These are phyloP conservation scores for Belgica antarctica DNA, from an alignment of 2,888 invertebrate species.

Conservation along the genomic window DNA sequence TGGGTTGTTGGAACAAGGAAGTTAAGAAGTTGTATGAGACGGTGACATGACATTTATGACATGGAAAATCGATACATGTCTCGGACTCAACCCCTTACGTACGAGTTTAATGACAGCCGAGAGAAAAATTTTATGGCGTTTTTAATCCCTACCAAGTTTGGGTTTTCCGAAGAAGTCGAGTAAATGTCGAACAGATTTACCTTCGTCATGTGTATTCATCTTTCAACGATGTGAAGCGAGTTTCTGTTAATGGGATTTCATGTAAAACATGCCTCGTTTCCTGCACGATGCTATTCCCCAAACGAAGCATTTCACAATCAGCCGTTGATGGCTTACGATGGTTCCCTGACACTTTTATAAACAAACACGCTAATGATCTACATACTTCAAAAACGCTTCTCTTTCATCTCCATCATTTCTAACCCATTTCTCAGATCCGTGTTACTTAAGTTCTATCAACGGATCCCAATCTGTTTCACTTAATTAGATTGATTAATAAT, in stretches of 20 bases:
- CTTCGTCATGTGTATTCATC: background rate
- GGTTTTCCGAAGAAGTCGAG: background rate
- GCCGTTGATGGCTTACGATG: constrained; percentile 5
- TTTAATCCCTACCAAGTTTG: background rate
- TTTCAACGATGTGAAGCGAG: background rate
- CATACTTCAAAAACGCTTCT: constrained; percentile 4
- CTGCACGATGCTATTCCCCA: constrained; percentile 8
- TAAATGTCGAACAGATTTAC: background rate
- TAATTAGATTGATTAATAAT: constrained; percentile 44
- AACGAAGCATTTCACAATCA: constrained; percentile 20
- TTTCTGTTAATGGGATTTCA: constrained; percentile 8
- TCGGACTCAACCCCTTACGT: background rate
- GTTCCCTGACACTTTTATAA: background rate
- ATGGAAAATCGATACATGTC: constrained; percentile 33
- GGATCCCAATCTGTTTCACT: background rate
- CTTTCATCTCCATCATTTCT: constrained; percentile 12
- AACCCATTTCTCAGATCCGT: background rate
- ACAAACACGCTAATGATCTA: constrained; percentile 18
- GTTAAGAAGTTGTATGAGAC: constrained; percentile 1
- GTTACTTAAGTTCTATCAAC: too few relatives aligned
- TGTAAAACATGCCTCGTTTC: constrained; percentile 16
- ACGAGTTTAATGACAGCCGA: background rate
- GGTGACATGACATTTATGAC: constrained; percentile 27
- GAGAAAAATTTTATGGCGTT: constrained; percentile 2
- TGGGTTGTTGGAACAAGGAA: too few relatives aligned